A percentile compares a stretch with the other conserved stretches of the same genome.
Conservation (phyloP, 2,888 invertebrate species). For the Andricus curvator region DNA sequence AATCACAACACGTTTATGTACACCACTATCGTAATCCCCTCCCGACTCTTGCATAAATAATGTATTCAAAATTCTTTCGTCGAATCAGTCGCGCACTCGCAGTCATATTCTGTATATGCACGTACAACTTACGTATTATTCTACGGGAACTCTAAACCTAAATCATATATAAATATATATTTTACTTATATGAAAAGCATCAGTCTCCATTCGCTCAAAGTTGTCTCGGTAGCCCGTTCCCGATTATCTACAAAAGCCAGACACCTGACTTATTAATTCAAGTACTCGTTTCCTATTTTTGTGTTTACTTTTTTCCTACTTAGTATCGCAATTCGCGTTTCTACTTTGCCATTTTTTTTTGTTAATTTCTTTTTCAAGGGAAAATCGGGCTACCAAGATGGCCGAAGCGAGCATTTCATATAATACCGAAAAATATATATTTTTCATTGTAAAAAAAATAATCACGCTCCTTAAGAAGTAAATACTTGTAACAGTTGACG, state of each 20-base stretch:
- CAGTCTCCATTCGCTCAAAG: constrained; percentile 74
- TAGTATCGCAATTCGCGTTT: constrained; percentile 7
- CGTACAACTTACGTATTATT: constrained; percentile 68
- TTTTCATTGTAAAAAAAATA: constrained; percentile 77
- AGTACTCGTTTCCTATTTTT: not conserved
- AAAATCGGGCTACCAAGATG: constrained; percentile 63
- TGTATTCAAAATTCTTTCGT: constrained; percentile 41
- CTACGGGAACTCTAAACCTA: constrained; percentile 71
- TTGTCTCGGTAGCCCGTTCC: constrained; percentile 61
- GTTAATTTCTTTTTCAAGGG: constrained; percentile 33
- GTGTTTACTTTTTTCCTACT: not conserved
- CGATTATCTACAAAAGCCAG: constrained; percentile 37
- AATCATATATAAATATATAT: constrained; percentile 77
- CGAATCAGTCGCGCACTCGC: constrained; percentile 37
- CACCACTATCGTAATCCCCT: constrained; percentile 53
- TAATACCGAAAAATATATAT: constrained; percentile 78
- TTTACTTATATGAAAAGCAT: constrained; percentile 78
- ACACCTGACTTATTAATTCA: not conserved
- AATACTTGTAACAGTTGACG: constrained; percentile 75
- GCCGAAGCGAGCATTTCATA: constrained; percentile 76
- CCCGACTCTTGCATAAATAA: constrained; percentile 28
- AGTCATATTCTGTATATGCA: constrained; percentile 50
- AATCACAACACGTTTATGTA: constrained; percentile 64
- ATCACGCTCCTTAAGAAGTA: constrained; percentile 77
- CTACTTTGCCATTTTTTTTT: not conserved